These are phyloP conservation scores for Ips nitidus DNA, from an alignment of 1,140 invertebrate species.

Conservation along the genomic window DNA sequence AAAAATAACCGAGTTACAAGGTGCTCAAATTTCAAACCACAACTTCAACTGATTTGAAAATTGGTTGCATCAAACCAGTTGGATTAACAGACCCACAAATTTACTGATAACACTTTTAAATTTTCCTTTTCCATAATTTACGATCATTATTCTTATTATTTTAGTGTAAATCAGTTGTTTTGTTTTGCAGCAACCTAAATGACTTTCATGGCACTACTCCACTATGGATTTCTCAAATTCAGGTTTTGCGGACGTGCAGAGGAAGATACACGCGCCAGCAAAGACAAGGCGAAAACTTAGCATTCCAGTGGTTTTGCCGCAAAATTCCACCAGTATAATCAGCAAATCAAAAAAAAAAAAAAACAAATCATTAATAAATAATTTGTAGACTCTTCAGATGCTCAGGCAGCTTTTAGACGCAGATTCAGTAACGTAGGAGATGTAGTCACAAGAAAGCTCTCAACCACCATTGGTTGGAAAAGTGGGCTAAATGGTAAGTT, in stretches of 20 bases:
- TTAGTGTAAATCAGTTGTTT: no score
- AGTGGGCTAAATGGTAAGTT: slow-evolving; percentile 45
- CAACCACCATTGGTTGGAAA: slow-evolving; percentile 70
- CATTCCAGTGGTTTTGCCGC: slow-evolving; percentile 55
- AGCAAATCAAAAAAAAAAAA: neutral
- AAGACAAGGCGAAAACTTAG: slow-evolving; percentile 55
- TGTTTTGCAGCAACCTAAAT: no score
- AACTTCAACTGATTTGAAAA: no score
- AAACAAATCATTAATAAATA: neutral
- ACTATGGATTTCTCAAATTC: neutral
- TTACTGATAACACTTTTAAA: no score
- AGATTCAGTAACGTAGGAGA: slow-evolving; percentile 72
- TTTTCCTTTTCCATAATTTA: no score
- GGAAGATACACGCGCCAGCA: slow-evolving; percentile 2
- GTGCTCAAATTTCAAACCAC: no score
- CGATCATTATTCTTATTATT: no score
- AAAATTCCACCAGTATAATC: slow-evolving; percentile 13
- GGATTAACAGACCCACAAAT: no score
- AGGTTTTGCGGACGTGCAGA: neutral
- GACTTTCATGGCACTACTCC: neutral
- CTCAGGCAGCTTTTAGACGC: slow-evolving; percentile 44
- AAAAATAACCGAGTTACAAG: no score
- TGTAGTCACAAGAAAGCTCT: slow-evolving; percentile 68
- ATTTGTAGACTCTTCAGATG: slow-evolving; percentile 12
- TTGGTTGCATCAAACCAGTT: no score